Evolutionary conservation across 1,140 invertebrate genomes (phyloP), one percentile per base, ranked within the genome.

Genomic region (Diuraphis noxia): DNA sequence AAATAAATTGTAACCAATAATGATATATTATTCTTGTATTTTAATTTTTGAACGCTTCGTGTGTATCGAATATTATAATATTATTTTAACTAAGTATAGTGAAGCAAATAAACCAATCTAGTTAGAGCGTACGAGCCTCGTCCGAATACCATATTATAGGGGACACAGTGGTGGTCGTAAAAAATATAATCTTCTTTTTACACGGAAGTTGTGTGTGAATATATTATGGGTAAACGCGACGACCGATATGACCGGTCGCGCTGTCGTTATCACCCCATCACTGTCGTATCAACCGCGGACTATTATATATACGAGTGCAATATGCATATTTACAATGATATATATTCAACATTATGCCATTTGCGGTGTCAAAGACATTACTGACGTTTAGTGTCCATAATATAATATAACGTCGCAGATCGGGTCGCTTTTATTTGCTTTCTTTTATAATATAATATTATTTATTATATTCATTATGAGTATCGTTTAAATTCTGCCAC

Each of bases 91-190:
- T n/a, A n/a, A n/a, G n/a, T n/a, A n/a, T n/a, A n/a, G n/a, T n/a
- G n/a, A n/a, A n/a, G n/a, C 10, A 3, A 63, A 63, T 63, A n/a
- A 46, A 46, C 17, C 0, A 49, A 85, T 23, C 23, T 4, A 10
- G 9, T 63, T n/a, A n/a, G 10, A 63, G 19, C n/a, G n/a, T 23
- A 25, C 30, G 34, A 9, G 79, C 3, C 82, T 40, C 56, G 9
- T 34, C 17, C 84, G 6, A 63, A 4, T 56, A 46, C 10, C 43
- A 10, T 43, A 46, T 46, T 13, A 1, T 46, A 49, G 40, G 52
- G 86, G 86, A 49, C 43, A 46, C 38, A 23, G 79, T 25, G 36
- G 77, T n/a, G 34, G 77, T 91, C 77, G 36, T 91, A 91, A 91
- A 72, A 72, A 72, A n/a, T 46, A 13, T 49, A 91, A 91, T 81